phyloP scores from a whole-genome alignment of 2,113 vertebrate species.

The Girardinichthys multiradiatus region DNA sequence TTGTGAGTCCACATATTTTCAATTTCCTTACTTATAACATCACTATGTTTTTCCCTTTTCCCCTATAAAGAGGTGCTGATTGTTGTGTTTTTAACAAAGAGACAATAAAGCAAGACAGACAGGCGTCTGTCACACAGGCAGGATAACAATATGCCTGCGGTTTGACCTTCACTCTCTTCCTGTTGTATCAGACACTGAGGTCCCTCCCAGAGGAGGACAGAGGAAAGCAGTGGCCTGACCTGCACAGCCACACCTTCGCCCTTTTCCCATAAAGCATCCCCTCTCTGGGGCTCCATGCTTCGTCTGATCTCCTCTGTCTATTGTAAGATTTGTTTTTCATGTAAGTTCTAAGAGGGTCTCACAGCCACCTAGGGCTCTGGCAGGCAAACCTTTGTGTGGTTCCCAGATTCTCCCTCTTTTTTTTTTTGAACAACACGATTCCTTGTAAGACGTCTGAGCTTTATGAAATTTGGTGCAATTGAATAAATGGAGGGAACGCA shows the following conservation, averaged over 20 bases:
- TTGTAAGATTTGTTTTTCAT: slow-evolving; percentile 68
- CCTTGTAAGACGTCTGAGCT: not conserved
- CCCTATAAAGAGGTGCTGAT: not conserved
- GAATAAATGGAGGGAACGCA: not conserved
- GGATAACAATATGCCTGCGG: slow-evolving; percentile 67
- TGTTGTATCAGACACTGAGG: slow-evolving; percentile 57
- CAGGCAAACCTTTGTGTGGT: slow-evolving; percentile 30
- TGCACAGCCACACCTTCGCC: slow-evolving; percentile 50
- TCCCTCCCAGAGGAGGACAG: slow-evolving; percentile 54
- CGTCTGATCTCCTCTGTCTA: slow-evolving; percentile 61
- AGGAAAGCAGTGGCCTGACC: slow-evolving; percentile 60
- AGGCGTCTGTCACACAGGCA: slow-evolving; percentile 63
- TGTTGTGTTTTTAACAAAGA: not conserved
- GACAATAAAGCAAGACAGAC: slow-evolving; percentile 41
- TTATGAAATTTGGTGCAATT: not conserved
- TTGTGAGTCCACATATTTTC: not conserved
- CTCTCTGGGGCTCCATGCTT: slow-evolving; percentile 9
- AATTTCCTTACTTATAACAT: not conserved
- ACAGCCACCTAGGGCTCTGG: slow-evolving; percentile 43
- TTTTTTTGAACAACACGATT: not conserved
- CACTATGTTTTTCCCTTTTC: not conserved
- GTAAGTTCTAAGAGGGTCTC: slow-evolving; percentile 29
- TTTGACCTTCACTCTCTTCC: slow-evolving; percentile 71
- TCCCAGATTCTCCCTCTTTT: slow-evolving; percentile 15
- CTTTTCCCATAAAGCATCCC: slow-evolving; percentile 18